Percentiles rank a stretch among this genome's conserved stretches.
These are phyloP conservation scores for Crenuchus spilurus DNA, from an alignment of 2,797 vertebrate species.

Conservation along the genomic window DNA sequence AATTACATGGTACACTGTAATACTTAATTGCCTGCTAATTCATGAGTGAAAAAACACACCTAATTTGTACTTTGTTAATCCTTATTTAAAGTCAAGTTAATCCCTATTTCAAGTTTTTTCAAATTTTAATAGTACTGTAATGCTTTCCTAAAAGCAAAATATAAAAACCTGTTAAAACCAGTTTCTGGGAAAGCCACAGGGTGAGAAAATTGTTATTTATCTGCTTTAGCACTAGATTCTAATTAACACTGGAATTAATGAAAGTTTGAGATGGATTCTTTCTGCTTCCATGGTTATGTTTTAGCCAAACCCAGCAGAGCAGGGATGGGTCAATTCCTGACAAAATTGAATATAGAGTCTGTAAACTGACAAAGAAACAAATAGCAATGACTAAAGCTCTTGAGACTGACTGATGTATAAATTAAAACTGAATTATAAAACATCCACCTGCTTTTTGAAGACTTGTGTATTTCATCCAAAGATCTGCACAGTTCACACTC, in stretches of 20 bases:
- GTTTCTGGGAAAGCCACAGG: no score
- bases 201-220: background rate
- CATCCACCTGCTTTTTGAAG: background rate
- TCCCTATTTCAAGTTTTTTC: no score
- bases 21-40: no score
- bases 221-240: background rate
- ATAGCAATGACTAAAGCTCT: background rate
- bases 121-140: no score
- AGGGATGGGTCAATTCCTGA: background rate
- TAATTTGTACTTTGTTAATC: no score
- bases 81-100: no score
- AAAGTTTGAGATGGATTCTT: background rate
- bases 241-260: no score
- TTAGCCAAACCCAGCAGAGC: background rate
- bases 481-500: background rate
- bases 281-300: background rate
- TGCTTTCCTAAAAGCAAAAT: background rate
- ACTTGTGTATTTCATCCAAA: no score
- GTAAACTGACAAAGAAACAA: background rate
- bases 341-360: background rate
- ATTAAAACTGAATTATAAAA: background rate
- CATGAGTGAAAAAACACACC: no score
- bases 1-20: no score
- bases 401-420: background rate
- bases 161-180: no score